phyloP scores from a whole-genome alignment of 2,797 vertebrate genomes.

The Pangasius mekongensis region DNA sequence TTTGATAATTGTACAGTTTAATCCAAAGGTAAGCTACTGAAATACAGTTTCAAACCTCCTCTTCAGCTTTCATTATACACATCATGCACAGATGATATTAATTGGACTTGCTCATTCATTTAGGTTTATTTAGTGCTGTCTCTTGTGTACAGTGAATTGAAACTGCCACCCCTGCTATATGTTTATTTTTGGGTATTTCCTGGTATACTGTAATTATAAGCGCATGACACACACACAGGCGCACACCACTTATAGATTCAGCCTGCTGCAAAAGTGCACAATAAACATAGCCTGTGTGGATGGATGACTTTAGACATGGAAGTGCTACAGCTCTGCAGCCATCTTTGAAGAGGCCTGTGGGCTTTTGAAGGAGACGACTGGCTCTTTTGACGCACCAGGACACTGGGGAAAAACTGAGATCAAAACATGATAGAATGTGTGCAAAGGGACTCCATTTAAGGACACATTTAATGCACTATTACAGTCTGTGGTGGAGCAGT shows the following conservation, averaged over 20 bases:
- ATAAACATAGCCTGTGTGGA: constrained; percentile 22
- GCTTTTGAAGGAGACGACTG: constrained; percentile 58
- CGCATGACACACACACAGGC: constrained; percentile 10
- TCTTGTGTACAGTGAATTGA: constrained; percentile 15
- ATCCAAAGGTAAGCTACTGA: background rate
- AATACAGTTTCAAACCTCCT: background rate
- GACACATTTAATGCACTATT: constrained; percentile 59
- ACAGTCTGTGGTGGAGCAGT: constrained; percentile 50
- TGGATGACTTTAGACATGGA: constrained; percentile 31
- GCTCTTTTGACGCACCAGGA: constrained; percentile 60
- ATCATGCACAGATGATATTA: background rate
- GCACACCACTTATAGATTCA: constrained; percentile 12
- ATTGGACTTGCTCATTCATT: background rate
- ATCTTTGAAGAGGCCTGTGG: constrained; percentile 57
- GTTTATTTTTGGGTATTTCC: constrained; percentile 35
- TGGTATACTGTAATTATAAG: constrained; percentile 33
- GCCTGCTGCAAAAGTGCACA: constrained; percentile 11
- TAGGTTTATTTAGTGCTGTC: constrained; percentile 5
- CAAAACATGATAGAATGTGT: constrained; percentile 57
- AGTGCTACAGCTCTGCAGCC: constrained; percentile 42
- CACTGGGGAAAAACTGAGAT: constrained; percentile 48
- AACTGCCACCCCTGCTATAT: constrained; percentile 9
- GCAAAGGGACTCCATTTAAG: constrained; percentile 49
- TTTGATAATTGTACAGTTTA: constrained; percentile 27
- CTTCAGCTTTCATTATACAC: background rate